Conservation (phyloP, 2,113 vertebrate genomes). For the Isichthys henryi region DNA sequence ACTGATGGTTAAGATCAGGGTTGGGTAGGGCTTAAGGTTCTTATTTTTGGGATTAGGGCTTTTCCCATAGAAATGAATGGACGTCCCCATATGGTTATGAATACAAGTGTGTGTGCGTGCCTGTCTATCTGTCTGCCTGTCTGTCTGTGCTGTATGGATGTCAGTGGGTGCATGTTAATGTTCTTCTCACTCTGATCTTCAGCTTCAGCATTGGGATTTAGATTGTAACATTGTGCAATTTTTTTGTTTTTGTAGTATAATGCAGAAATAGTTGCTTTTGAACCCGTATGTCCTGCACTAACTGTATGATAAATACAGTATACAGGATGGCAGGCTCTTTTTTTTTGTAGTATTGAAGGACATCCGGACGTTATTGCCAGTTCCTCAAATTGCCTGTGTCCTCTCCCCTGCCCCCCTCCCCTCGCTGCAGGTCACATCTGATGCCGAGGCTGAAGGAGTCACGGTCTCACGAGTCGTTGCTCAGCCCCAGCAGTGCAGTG, state of each 20-base stretch:
- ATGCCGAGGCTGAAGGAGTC: constrained; percentile 99
- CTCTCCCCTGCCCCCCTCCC: not conserved
- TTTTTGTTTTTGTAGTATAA: not conserved
- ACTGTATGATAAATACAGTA: not conserved
- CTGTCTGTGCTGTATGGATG: not conserved
- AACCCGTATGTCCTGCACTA: not conserved
- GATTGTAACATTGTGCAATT: not conserved
- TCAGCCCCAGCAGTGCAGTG: constrained; percentile 92
- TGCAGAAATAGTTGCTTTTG: not conserved
- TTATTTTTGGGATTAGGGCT: not conserved
- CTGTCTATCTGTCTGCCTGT: not conserved
- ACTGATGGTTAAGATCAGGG: not conserved
- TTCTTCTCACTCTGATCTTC: not conserved
- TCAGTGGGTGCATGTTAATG: not conserved
- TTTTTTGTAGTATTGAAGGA: not conserved
- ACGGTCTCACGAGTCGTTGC: constrained; percentile 96
- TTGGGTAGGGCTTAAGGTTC: not conserved
- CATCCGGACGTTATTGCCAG: not conserved
- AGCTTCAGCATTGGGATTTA: not conserved
- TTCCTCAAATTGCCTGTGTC: constrained; percentile 18
- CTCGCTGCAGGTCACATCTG: constrained; percentile 80
- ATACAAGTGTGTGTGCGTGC: too few relatives aligned
- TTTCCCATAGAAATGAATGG: not conserved
- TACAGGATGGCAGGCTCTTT: not conserved
- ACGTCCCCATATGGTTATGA: not conserved